Base-by-base conservation (phyloP, 1,140 invertebrate species). In the Hyposmocoma kahamanoa region DNA sequence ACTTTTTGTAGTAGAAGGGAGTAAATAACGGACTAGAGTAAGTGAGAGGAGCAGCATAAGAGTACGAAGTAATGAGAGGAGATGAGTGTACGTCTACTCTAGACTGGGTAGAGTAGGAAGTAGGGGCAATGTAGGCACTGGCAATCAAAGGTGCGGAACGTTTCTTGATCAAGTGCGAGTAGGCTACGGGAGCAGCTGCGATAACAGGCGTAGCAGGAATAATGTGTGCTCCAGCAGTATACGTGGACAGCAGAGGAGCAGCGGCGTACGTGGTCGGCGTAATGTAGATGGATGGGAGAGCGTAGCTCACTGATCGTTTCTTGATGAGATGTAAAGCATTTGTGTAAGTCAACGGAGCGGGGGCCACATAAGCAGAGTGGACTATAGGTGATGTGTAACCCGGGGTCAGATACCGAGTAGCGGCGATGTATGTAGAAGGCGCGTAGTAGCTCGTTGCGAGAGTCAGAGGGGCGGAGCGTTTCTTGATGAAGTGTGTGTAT, bases 401-500 rank as follows among this genome's bases (percentile, higher is more conserved):
- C 39, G 3, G 55, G 42, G 32, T 21, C 42, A 39, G 18, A 17
- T n/a, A 52, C 21, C 19, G 34, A 11, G 42, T 47, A 1, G 18
- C 13, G 44, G 54, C 55, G 56, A 66, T 56, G 50, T 51, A 51
- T 10, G 52, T 47, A 20, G 54, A 50, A 3, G 65, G 45, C 13
- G 56, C 32, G 43, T 45, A 15, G 53, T 52, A 57, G 8, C 10
- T 10, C 10, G 28, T 13, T n/a, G 28, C 28, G 13, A 30, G 13
- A n/a, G 39, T 22, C 18, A 63, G 21, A 24, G 60, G 58, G 0
- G 58, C 52, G 1, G 72, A 75, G 0, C 78, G 62, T 49, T 80
- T 82, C 71, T 82, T 82, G 54, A 81, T 78, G 43, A 68, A 65
- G 45, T 82, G 75, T 1, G 60, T 30, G 56, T 62, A 72, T 3